Base-by-base conservation (phyloP, 2,797 vertebrate species). In the Myotis myotis region DNA sequence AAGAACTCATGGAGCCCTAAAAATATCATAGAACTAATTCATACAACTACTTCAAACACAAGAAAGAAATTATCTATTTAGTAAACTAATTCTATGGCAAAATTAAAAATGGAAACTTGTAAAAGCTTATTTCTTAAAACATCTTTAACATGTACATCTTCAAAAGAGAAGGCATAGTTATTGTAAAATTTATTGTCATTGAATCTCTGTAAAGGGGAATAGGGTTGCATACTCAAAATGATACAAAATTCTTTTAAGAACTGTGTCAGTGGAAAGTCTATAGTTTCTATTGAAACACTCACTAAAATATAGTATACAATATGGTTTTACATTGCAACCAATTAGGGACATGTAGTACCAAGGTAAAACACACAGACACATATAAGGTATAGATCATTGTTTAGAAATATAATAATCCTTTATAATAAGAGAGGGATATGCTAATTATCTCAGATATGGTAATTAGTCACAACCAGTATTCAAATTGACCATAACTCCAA, bases 11-110 rank as follows among this genome's bases (percentile, higher is more conserved):
- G 89, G 76, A 95, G 83, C 0, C 2, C 47, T 74, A 70, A 71
- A 36, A 64, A 85, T 47, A 87, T 76, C 79, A 96, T 30, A 70
- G 74, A 53, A 94, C 78, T 78, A 76, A 68, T 17, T 87, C 36
- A 2, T 89, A 55, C 44, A 88, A 36, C 10, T 33, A 15, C 55
- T 66, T 55, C 76, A 91, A 20, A 86, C 80, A 94, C 2, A 44
- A 68, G 41, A 89, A 12, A 92, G 25, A 97, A 68, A 88, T 0
- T 66, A 55, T 8, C 47, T 79, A 7, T 30, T 89, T 89, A 79
- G 30, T 87, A 80, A 87, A 64, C 93, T 86, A 90, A 81, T 88
- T 83, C 47, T 49, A 72, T 92, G 79, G 75, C 53, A 28, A 19
- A 17, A 93, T 57, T 51, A 87, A 87, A 94, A 87, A 85, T 95